phyloP scores from a whole-genome alignment of 2,113 vertebrate genomes.

The Syngnathus scovelli region DNA sequence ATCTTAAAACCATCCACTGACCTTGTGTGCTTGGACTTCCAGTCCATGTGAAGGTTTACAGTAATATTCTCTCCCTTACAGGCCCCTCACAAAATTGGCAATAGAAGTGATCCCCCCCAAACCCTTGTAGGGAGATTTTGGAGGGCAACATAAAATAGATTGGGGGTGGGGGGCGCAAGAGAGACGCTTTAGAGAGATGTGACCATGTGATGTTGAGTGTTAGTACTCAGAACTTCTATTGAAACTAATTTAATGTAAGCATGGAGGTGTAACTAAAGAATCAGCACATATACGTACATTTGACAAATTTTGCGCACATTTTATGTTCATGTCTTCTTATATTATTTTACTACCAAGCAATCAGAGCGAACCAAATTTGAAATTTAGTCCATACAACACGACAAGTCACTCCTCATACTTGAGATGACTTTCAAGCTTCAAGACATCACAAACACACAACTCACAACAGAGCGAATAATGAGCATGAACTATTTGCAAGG shows the following conservation, averaged over 20 bases:
- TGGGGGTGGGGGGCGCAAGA: conserved; percentile 6
- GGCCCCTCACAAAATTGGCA: conserved; percentile 12
- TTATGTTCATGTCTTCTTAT: background rate
- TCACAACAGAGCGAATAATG: no score
- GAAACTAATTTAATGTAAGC: background rate
- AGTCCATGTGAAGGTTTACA: conserved; percentile 10
- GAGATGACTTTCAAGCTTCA: no score
- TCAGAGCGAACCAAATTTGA: background rate
- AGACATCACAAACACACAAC: no score
- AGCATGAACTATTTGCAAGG: no score
- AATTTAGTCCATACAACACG: no score
- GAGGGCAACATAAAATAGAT: conserved; percentile 16
- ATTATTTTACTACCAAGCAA: background rate
- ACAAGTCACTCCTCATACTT: no score
- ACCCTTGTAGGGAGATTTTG: conserved; percentile 23
- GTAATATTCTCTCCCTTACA: conserved; percentile 21
- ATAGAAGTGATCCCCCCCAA: conserved; percentile 19
- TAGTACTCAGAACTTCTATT: conserved; percentile 1
- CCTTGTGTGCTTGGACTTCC: background rate
- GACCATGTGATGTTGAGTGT: conserved; percentile 12
- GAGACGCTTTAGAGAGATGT: conserved; percentile 10
- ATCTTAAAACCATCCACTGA: background rate
- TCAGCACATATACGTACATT: background rate
- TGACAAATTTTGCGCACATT: background rate
- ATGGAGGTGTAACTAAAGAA: background rate